phyloP scores from a whole-genome alignment of 2,888 invertebrate genomes.

The Troides aeacus region DNA sequence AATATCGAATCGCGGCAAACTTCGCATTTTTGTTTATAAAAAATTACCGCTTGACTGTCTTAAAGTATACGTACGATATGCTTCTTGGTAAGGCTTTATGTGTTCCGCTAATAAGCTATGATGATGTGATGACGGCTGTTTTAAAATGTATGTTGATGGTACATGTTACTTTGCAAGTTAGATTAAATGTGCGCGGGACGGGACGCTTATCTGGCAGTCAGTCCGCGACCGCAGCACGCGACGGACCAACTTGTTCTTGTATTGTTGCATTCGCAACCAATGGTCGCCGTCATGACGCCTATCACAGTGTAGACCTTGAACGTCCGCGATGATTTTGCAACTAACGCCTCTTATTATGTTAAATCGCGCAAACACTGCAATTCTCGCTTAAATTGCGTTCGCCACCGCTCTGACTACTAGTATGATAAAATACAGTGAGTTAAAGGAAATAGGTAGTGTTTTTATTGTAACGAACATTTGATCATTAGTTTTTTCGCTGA shows the following conservation, averaged over 20 bases:
- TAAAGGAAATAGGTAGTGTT: constrained; percentile 23
- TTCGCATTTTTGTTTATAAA: neutral
- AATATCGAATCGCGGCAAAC: neutral
- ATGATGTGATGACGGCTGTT: constrained; percentile 48
- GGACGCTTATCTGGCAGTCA: constrained; percentile 60
- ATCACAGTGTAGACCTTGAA: constrained; percentile 23
- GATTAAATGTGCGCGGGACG: constrained; percentile 55
- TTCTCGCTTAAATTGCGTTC: constrained; percentile 4
- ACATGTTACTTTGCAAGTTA: constrained; percentile 50
- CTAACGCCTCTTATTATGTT: constrained; percentile 17
- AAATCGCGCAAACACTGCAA: constrained; percentile 14
- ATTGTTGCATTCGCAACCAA: constrained; percentile 3
- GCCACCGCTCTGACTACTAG: constrained; percentile 5
- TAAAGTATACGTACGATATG: neutral
- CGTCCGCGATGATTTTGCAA: constrained; percentile 20
- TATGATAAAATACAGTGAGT: constrained; percentile 26
- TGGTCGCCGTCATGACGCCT: constrained; percentile 9
- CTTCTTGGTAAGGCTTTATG: constrained; percentile 38
- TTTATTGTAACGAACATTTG: constrained; percentile 6
- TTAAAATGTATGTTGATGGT: constrained; percentile 53
- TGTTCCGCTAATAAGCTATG: constrained; percentile 46
- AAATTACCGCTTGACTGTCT: neutral
- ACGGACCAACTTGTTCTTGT: constrained; percentile 15
- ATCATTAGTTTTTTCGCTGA: constrained; percentile 15
- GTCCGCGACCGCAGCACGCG: constrained; percentile 61